Evolutionary conservation across 2,888 invertebrate genomes (phyloP), one percentile per base, ranked within the genome.

Genomic region (Hypena proboscidalis): DNA sequence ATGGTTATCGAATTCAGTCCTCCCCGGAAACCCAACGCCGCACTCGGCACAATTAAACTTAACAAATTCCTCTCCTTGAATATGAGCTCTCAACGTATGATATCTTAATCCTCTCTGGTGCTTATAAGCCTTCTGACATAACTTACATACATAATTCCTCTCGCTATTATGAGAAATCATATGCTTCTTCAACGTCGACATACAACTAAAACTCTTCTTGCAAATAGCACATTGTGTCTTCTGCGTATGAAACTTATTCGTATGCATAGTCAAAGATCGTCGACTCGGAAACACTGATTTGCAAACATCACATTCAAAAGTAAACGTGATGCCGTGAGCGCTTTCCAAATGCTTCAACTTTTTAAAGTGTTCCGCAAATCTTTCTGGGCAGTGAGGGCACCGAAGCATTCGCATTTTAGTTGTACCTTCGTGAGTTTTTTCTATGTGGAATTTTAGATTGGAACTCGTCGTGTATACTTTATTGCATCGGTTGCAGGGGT

Each of bases 61-160:
- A 6, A 67, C 55, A 9, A 37, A 59, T 14, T 68, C 61, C 0
- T 69, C 70, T 0, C 60, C 70, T 11, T 66, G 58, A 0, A 52
- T 42, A 46, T 85, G 85, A 1, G 69, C 60, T 14, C 80, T 71
- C 68, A 89, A n/a, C n/a, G n/a, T 70, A 45, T 92, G 92, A 14
- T 90, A 78, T 9, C 74, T 80, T 58, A 87, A 55, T 33, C 80
- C 85, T 44, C 80, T 89, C 56, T 90, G 88, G 25, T 91, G 89
- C 34, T 88, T 85, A 33, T 92, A 92, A 0, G 89, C 79, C 48
- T 92, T 92, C 21, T 85, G 79, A 41, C 92, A 92, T 1, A 89
- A 41, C 5, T 70, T 61, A 53, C 92, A 92, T 0, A 73, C 34
- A 21, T 70, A 82, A 42, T 79, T 81, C 30, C 78, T 71, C 25